Evolutionary conservation across 2,113 vertebrate genomes (phyloP), one percentile per base, ranked within the genome.

Genomic region (Sorex fumeus): DNA sequence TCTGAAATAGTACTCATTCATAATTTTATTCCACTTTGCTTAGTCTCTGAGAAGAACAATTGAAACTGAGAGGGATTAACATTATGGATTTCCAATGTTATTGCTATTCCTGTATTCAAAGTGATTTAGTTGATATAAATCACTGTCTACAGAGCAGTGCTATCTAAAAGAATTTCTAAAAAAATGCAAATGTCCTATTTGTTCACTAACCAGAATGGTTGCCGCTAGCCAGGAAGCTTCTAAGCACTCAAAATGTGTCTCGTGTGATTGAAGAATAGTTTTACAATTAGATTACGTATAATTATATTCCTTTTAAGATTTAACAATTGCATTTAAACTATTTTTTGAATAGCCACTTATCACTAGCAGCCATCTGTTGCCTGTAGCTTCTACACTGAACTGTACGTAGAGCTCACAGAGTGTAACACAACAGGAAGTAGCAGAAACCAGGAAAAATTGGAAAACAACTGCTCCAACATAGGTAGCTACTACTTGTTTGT

Each of bases 311-410:
- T 53, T 66, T 70, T 82, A 27, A 62, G 36, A 91, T 27, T 88
- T 74, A 79, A 91, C 32, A 78, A 72, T 36, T 84, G 40, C 34
- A 62, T 36, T 53, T 77, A 64, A 87, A 72, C 30, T 70, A 87
- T 67, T 60, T 19, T 23, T 60, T 60, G 57, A 66, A 27, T 12
- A 30, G 28, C 28, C 64, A 66, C 64, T 8, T 66, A 16, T 69
- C 28, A 32, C 28, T 15, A 32, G 57, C 10, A 74, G 62, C 2
- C 34, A 36, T 28, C 5, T 43, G 12, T 4, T 30, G 36, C 5
- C 75, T 60, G 25, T 77, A 15, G 76, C 6, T 45, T 25, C 16
- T 34, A 8, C 27, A 64, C 5, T 0, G 0, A 7, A 75, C 1
- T 6, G 3, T 11, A 1, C 19, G 21, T 4, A 40, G n/a, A 12